Base-by-base conservation (phyloP, 1,140 invertebrate species). In the Euwallacea similis region DNA sequence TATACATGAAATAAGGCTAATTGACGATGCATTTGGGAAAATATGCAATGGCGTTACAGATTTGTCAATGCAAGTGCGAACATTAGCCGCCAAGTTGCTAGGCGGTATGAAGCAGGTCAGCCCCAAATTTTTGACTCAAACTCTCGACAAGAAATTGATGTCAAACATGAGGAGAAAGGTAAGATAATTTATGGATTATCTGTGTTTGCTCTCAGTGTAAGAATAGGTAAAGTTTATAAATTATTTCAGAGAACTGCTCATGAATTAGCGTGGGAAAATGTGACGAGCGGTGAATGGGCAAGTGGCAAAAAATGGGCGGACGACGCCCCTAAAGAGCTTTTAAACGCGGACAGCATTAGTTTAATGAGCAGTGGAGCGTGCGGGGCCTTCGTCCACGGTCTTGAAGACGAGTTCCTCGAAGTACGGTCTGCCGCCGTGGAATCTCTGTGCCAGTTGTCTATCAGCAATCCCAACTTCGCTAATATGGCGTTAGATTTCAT, bases 101-200 rank as follows among this genome's bases (percentile, higher is more conserved):
- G 97, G 97, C 8, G 88, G 89, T 42, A 93, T 98, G 86, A 90
- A 90, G 66, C 87, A 87, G 62, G 96, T 99, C 6, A 95, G 94
- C 66, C 88, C 91, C 55, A 87, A 90, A 69, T 98, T 98, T 82
- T 85, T 99, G 43, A 90, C 96, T 77, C 98, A 98, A 84, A 99
- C 98, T 0, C 82, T 99, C 2, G 97, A 99, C 79, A 99, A 99
- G 83, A 98, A 98, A 79, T 85, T 99, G n/a, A 99, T 99, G 92
- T 97, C 90, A 72, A 96, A 95, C 83, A 94, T 94, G 91, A 93
- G 91, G 80, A 90, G 82, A 84, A 83, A 71, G 81, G 76, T 79
- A 74, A 43, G 33, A 9, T 33, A 33, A 33, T 33, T 33, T 33
- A 33, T 33, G 4, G 21, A 11, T 46, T 50, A 68, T 62, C 2